phyloP scores from a whole-genome alignment of 2,797 vertebrate species.

The Brachyalestes nurse region DNA sequence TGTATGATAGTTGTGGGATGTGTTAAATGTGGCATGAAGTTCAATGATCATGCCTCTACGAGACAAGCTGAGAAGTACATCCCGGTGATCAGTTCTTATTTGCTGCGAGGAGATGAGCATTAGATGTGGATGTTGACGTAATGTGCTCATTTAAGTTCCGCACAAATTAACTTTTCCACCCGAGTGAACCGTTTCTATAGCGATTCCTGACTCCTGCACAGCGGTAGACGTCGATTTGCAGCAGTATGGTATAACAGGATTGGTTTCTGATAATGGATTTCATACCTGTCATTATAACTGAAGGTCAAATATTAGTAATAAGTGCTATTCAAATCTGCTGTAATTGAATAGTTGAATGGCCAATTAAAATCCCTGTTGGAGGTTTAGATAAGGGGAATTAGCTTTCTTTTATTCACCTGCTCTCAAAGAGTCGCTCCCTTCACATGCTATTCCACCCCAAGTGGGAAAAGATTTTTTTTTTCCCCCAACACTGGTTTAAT shows the following conservation, averaged over 20 bases:
- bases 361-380: slow-evolving; percentile 75
- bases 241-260: slow-evolving; percentile 64
- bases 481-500: slow-evolving; percentile 69
- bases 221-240: slow-evolving; percentile 43
- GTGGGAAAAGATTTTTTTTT: slow-evolving; percentile 47
- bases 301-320: slow-evolving; percentile 75
- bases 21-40: slow-evolving; percentile 7
- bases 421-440: slow-evolving; percentile 64
- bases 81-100: not conserved
- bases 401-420: slow-evolving; percentile 73
- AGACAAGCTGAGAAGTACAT: no score
- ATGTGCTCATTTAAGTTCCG: not conserved
- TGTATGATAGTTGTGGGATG: not conserved
- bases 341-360: slow-evolving; percentile 77
- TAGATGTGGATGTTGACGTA: not conserved
- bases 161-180: slow-evolving; percentile 37
- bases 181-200: slow-evolving; percentile 56
- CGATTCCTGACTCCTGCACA: slow-evolving; percentile 54
- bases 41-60: not conserved
- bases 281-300: slow-evolving; percentile 53
- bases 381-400: slow-evolving; percentile 69
- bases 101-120: slow-evolving; percentile 2
- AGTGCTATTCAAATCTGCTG: slow-evolving; percentile 72
- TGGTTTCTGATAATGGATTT: slow-evolving; percentile 65
- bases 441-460: slow-evolving; percentile 59